Evolutionary conservation across 2,797 vertebrate genomes (phyloP).

Genomic region (Gallirallus australis): DNA sequence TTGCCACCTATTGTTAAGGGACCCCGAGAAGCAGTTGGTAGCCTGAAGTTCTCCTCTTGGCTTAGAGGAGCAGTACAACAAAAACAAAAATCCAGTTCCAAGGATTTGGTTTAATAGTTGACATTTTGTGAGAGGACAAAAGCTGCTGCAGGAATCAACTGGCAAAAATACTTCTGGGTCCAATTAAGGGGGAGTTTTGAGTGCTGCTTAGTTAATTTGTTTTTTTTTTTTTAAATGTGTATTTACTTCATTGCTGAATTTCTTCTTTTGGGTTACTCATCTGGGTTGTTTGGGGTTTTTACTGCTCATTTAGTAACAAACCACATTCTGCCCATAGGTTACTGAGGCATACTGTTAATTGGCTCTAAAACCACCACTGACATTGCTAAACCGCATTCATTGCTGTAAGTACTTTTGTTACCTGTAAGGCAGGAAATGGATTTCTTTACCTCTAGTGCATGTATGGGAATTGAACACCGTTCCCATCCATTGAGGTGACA

Average conservation of each 20-base stretch:
- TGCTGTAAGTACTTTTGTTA: neutral
- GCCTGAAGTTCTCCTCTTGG: neutral
- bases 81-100: neutral
- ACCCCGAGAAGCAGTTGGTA: neutral
- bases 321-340: neutral
- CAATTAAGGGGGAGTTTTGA: neutral
- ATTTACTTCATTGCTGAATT: neutral
- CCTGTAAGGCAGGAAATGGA: fast-evolving
- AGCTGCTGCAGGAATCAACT: neutral
- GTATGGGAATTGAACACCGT: slow-evolving; percentile 92
- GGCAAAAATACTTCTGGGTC: neutral
- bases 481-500: slow-evolving; percentile 95
- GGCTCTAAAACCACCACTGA: neutral
- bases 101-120: neutral
- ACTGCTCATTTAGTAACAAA: neutral
- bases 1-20: neutral
- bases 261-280: neutral
- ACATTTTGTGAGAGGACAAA: neutral
- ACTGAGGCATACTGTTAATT: neutral
- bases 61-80: neutral
- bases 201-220: neutral
- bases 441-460: slow-evolving; percentile 87
- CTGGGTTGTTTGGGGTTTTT: neutral
- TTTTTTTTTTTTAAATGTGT: neutral
- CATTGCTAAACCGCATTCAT: neutral